Conservation (phyloP, 2,888 invertebrate genomes). For the Caenorhabditis angaria region DNA sequence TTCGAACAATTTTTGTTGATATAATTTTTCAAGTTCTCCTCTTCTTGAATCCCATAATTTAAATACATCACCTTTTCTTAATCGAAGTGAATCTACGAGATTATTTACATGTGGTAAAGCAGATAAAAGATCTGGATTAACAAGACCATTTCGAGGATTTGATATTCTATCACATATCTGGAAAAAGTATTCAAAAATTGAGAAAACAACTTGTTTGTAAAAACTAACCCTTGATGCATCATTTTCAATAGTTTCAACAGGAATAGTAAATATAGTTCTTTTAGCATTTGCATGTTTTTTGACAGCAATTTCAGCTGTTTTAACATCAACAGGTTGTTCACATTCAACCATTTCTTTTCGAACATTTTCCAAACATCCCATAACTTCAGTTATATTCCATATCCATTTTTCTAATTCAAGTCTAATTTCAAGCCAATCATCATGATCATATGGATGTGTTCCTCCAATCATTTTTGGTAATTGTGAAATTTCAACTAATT, state of each 20-base stretch:
- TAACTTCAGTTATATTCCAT: conserved; percentile 88
- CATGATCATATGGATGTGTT: conserved; percentile 90
- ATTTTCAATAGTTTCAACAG: conserved; percentile 90
- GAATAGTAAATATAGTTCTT: conserved; percentile 89
- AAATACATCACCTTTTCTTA: conserved; percentile 81
- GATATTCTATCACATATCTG: conserved; percentile 43
- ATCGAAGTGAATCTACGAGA: conserved; percentile 68
- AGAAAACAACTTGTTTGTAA: neutral
- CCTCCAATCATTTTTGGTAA: conserved; percentile 89
- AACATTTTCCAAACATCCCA: conserved; percentile 46
- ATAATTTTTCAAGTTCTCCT: conserved; percentile 91
- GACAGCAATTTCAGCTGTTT: conserved; percentile 86
- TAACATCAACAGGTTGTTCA: conserved; percentile 93
- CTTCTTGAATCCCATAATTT: conserved; percentile 95
- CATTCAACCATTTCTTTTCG: conserved; percentile 82
- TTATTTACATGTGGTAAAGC: conserved; percentile 73
- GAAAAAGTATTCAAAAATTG: conserved; percentile 5
- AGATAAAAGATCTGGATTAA: conserved; percentile 78
- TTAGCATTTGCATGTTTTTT: conserved; percentile 93
- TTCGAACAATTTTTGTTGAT: conserved; percentile 92
- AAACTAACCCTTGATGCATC: conserved; percentile 80
- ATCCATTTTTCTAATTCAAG: conserved; percentile 92
- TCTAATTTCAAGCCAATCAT: conserved; percentile 94
- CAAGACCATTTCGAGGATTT: conserved; percentile 33
- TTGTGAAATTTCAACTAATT: conserved; percentile 91